Base-by-base conservation (phyloP, 2,888 invertebrate species). In the Lydus trimaculatus region DNA sequence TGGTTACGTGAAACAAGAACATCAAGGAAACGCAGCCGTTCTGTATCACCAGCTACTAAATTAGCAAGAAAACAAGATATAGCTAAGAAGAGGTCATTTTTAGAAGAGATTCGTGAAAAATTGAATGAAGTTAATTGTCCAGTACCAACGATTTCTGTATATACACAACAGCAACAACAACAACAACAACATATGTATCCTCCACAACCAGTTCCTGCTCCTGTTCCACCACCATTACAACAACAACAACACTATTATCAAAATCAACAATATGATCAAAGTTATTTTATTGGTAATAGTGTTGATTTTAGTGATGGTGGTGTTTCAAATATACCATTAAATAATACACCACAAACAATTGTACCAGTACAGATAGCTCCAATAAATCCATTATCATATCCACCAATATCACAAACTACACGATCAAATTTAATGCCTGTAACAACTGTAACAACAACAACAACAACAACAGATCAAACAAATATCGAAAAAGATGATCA, bases 81-180 rank as follows among this genome's bases (percentile, higher is more conserved):
- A 56, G 36, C 28, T 28, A 67, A 71, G 48, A 80, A 79, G 67
- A 77, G 78, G 67, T 79, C 82, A 4, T 85, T 85, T 71, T 69
- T 85, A 63, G 82, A 85, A 66, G 85, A 85, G 74, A 74, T 85
- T 33, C 80, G 81, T 15, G 79, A 79, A 25, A 84, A 84, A 72
- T 72, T 84, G 33, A 80, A 79, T 25, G 79, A 77, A 67, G 68
- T 61, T 11, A 52, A 11, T 52, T 52, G 23, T 52, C 52, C 52
- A 25, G 23, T 23, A 52, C 23, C 52, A 25, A 11, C 52, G 13
- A 52, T 52, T 58, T 0, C 65, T 48, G 52, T 39, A 23, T 64
- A 64, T 59, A 66, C 66, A 65, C 68, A 63, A 58, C 69, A 64
- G 25, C 64, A 25, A 59, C 59, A 33, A 8, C 39, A 25, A 31